Percentiles rank a stretch among this genome's conserved stretches.
These are phyloP conservation scores for Tridacna crocea DNA, from an alignment of 2,888 invertebrate species.

Conservation along the genomic window DNA sequence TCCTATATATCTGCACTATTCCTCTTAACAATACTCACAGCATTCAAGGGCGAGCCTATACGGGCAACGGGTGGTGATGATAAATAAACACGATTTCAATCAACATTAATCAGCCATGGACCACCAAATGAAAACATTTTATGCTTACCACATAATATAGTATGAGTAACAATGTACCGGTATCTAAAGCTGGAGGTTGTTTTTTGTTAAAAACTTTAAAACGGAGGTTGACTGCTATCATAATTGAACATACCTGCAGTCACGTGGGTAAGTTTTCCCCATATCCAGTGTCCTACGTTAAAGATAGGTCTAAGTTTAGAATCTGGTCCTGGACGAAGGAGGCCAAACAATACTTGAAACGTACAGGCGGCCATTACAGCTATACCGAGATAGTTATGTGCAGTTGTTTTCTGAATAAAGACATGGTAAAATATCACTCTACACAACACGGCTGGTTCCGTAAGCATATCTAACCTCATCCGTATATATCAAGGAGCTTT, in stretches of 20 bases:
- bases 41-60: too few relatives aligned
- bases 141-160: too few relatives aligned
- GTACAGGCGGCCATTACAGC: constrained; percentile 54
- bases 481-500: neutral
- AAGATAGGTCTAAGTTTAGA: constrained; percentile 91
- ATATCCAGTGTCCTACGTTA: constrained; percentile 96
- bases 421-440: neutral
- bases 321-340: constrained; percentile 93
- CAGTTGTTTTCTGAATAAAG: constrained; percentile 35
- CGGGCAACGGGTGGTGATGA: too few relatives aligned
- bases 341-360: constrained; percentile 75
- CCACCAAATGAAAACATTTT: too few relatives aligned
- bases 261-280: constrained; percentile 90
- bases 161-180: too few relatives aligned
- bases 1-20: too few relatives aligned
- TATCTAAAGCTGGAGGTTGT: too few relatives aligned
- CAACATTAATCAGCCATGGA: too few relatives aligned
- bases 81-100: too few relatives aligned
- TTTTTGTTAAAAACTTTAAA: too few relatives aligned
- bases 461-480: neutral
- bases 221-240: too few relatives aligned
- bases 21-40: too few relatives aligned
- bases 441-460: neutral
- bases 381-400: constrained; percentile 68
- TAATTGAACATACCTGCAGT: constrained; percentile 59